These are phyloP conservation scores for Listrodromus nycthemerus DNA, from an alignment of 2,888 invertebrate species.

Conservation along the genomic window DNA sequence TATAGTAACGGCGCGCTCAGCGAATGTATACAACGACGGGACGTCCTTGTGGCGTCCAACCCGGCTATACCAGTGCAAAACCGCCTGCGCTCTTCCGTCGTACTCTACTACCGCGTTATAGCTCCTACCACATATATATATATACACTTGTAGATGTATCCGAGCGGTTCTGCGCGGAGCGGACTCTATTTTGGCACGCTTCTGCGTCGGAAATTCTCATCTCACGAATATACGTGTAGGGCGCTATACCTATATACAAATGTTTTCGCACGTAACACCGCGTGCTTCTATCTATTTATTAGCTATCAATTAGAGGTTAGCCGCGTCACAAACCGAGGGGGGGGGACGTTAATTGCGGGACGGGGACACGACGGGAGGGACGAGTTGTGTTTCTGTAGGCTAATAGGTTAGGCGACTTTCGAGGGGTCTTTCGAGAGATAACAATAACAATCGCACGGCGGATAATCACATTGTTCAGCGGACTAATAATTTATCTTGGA, in stretches of 20 bases:
- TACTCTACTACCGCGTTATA: constrained; percentile 1
- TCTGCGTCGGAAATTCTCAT: constrained; percentile 38
- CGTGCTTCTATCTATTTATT: constrained; percentile 57
- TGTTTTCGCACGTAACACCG: constrained; percentile 25
- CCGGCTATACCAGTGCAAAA: constrained; percentile 1
- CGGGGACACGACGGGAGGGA: constrained; percentile 51
- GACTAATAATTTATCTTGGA: too few relatives aligned
- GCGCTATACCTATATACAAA: constrained; percentile 1
- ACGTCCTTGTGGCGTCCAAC: constrained; percentile 36
- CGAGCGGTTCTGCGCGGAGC: constrained; percentile 33
- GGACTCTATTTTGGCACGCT: constrained; percentile 43
- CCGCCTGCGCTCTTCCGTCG: neutral
- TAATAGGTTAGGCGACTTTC: neutral
- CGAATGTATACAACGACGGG: constrained; percentile 19
- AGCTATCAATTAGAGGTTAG: constrained; percentile 65
- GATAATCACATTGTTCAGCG: neutral
- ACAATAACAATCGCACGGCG: neutral
- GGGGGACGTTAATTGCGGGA: constrained; percentile 61
- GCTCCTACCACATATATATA: too few relatives aligned
- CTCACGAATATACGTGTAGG: neutral
- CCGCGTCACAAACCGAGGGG: constrained; percentile 28
- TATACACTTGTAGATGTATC: neutral
- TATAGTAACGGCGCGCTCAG: neutral
- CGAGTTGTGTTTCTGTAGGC: constrained; percentile 20
- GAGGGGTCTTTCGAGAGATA: neutral